A percentile compares a stretch with the other conserved stretches of the same genome.
Evolutionary conservation across 1,140 invertebrate species (phyloP).

Genomic region (Agrypnia vestita): DNA sequence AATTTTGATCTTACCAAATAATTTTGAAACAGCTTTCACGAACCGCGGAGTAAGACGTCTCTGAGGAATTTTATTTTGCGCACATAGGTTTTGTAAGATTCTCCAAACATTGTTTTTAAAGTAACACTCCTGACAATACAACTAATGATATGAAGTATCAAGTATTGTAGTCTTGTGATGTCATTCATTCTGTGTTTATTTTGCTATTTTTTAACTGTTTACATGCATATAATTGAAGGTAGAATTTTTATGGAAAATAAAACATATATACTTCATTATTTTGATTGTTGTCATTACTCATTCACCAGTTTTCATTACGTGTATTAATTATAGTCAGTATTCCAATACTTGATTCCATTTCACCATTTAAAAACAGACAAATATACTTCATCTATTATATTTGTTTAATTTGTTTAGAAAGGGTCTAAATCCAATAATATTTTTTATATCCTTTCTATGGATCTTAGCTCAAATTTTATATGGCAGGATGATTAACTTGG

Average conservation of each 20-base stretch:
- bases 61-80: slow-evolving; percentile 47
- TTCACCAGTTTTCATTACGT: slow-evolving; percentile 30
- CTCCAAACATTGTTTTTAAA: slow-evolving; percentile 48
- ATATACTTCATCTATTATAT: slow-evolving; percentile 2
- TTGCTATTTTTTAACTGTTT: slow-evolving; percentile 44
- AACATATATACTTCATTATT: slow-evolving; percentile 47
- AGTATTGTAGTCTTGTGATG: slow-evolving; percentile 55
- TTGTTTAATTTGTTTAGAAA: slow-evolving; percentile 27
- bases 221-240: slow-evolving; percentile 47
- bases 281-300: slow-evolving; percentile 47
- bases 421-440: slow-evolving; percentile 10
- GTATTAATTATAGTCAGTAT: slow-evolving; percentile 21
- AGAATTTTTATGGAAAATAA: slow-evolving; percentile 55
- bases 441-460: slow-evolving; percentile 3
- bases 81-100: slow-evolving; percentile 55
- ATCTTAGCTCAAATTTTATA: slow-evolving; percentile 29
- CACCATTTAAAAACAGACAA: slow-evolving; percentile 18
- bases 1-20: slow-evolving; percentile 27
- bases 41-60: background rate
- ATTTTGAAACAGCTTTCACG: slow-evolving; percentile 25
- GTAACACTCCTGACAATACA: slow-evolving; percentile 59
- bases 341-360: background rate
- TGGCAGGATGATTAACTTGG: slow-evolving; percentile 3
- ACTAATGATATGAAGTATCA: slow-evolving; percentile 58
- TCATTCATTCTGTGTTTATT: slow-evolving; percentile 38